These are phyloP conservation scores for Agonum fuliginosum DNA, from an alignment of 2,888 invertebrate genomes.

Conservation along the genomic window DNA sequence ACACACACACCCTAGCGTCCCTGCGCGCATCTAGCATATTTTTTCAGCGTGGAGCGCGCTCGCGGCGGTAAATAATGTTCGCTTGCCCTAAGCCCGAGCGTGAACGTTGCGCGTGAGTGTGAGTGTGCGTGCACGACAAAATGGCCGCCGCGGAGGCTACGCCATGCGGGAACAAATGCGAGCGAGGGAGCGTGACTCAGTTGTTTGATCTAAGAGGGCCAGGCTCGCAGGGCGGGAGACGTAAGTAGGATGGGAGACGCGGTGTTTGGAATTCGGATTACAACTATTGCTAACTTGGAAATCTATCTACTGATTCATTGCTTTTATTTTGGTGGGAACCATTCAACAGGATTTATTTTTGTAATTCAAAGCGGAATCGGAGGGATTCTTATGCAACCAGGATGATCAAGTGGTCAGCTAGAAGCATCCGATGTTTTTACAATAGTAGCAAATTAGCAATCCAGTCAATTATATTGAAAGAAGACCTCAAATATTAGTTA, in stretches of 20 bases:
- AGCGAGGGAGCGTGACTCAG: slow-evolving; percentile 32
- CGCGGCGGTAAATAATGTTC: slow-evolving; percentile 56
- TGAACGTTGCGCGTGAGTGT: neutral
- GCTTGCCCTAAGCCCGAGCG: slow-evolving; percentile 26
- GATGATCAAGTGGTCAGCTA: too few species aligned
- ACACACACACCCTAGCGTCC: neutral
- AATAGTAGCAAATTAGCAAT: too few species aligned
- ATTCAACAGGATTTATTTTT: too few species aligned
- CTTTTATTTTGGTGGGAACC: too few species aligned
- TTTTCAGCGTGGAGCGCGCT: slow-evolving; percentile 40
- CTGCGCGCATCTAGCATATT: slow-evolving; percentile 53
- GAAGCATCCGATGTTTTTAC: too few species aligned
- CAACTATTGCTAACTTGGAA: too few species aligned
- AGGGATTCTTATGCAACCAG: too few species aligned
- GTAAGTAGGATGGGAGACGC: slow-evolving; percentile 7
- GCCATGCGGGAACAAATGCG: slow-evolving; percentile 4
- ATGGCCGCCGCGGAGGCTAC: slow-evolving; percentile 17
- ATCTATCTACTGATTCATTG: too few species aligned
- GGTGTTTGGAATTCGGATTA: too few species aligned
- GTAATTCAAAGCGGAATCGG: too few species aligned
- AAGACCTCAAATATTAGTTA: too few species aligned
- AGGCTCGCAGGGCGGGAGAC: neutral
- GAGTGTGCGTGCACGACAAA: slow-evolving; percentile 32
- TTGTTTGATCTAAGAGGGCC: slow-evolving; percentile 37
- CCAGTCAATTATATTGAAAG: too few species aligned